A percentile compares a stretch with the other conserved stretches of the same genome.
These are phyloP conservation scores for Myripristis murdjan DNA, from an alignment of 2,797 vertebrate genomes.

Conservation along the genomic window DNA sequence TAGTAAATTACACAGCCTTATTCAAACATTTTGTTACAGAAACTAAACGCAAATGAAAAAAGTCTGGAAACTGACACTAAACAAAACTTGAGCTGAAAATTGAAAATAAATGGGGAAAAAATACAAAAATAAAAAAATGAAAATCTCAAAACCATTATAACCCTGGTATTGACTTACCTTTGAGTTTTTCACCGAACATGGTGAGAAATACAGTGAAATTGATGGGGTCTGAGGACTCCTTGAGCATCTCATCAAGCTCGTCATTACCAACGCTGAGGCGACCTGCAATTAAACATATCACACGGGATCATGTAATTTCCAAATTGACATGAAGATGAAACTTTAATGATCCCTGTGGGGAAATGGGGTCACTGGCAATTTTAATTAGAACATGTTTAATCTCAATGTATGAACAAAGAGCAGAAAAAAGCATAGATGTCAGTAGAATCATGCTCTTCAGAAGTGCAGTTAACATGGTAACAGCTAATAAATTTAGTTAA, in stretches of 20 bases:
- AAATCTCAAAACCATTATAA: neutral
- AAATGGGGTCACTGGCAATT: neutral
- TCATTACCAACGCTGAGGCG: constrained; percentile 87
- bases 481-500: too few species aligned
- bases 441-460: too few species aligned
- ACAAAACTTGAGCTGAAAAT: constrained; percentile 58
- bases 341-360: neutral
- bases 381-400: too few species aligned
- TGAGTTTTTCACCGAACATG: constrained; percentile 91
- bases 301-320: neutral
- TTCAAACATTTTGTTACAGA: too few species aligned
- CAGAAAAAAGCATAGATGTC: too few species aligned
- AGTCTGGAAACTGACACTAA: neutral
- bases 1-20: neutral
- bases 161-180: constrained; percentile 47
- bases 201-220: constrained; percentile 89
- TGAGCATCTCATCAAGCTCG: constrained; percentile 88
- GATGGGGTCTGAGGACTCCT: constrained; percentile 87
- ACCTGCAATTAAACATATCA: constrained; percentile 65
- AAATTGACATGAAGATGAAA: neutral
- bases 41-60: neutral
- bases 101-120: too few species aligned
- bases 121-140: too few species aligned
- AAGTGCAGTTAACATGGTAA: too few species aligned
- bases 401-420: too few species aligned